A percentile compares a stretch with the other conserved stretches of the same genome.
Conservation (phyloP, 2,888 invertebrate species). For the Aethes cnicana region DNA sequence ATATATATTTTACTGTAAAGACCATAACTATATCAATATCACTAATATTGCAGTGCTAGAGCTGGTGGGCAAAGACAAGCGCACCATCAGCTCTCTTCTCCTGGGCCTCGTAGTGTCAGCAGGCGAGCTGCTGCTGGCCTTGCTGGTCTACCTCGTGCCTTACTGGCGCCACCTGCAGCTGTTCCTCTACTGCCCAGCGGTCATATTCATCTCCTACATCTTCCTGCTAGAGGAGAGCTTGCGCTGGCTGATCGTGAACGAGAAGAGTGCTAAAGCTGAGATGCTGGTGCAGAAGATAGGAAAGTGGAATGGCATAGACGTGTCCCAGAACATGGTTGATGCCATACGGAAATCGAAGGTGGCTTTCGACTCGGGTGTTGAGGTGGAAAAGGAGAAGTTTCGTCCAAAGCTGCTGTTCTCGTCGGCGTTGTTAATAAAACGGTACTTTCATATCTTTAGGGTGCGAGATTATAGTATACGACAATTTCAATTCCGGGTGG, state of each 20-base stretch:
- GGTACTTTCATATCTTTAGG: conserved; percentile 1
- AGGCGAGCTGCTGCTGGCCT: conserved; percentile 20
- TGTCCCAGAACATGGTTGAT: conserved; percentile 21
- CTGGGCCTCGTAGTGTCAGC: conserved; percentile 20
- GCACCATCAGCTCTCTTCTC: conserved; percentile 22
- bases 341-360: conserved; percentile 24
- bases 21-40: too few species aligned
- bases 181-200: conserved; percentile 28
- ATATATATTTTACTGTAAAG: too few species aligned
- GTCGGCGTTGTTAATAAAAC: conserved; percentile 28
- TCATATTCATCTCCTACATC: conserved; percentile 27
- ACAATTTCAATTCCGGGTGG: too few species aligned
- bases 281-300: conserved; percentile 22
- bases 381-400: conserved; percentile 27
- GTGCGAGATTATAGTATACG: too few species aligned
- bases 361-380: conserved; percentile 18
- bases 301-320: conserved; percentile 21
- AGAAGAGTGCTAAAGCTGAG: conserved; percentile 22
- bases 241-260: conserved; percentile 32
- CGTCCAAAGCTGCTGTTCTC: conserved; percentile 24
- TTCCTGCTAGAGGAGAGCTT: conserved; percentile 31
- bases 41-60: conserved; percentile 51
- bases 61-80: conserved; percentile 40
- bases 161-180: conserved; percentile 32
- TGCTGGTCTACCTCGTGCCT: conserved; percentile 27